Evolutionary conservation across 2,113 vertebrate species (phyloP).

Genomic region (Mesoclemmys tuberculata): DNA sequence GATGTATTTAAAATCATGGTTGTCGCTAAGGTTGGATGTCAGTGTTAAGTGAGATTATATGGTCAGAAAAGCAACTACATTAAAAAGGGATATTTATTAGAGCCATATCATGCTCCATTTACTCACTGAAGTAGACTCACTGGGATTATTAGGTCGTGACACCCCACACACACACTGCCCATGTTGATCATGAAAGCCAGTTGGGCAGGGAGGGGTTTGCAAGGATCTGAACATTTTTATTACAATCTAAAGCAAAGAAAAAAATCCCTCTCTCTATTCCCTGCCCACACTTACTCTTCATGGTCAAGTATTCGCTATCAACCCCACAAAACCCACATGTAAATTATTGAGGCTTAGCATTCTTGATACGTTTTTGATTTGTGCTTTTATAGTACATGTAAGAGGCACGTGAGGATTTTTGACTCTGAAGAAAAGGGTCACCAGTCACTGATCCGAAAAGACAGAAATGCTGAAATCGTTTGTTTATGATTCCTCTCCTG

Average conservation of each 20-base stretch:
- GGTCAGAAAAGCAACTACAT: slow-evolving; percentile 1
- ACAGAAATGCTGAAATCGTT: not conserved
- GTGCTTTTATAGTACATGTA: not conserved
- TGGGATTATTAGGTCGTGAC: not conserved
- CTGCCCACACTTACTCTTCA: not conserved
- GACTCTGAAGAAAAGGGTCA: not conserved
- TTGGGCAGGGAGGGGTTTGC: not conserved
- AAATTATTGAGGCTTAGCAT: not conserved
- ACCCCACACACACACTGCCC: too few species aligned
- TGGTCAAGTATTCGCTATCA: not conserved
- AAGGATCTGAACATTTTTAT: not conserved
- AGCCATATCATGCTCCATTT: not conserved
- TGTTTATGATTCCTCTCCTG: not conserved
- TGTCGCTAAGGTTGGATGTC: slow-evolving; percentile 16
- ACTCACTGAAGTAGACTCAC: not conserved
- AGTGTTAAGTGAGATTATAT: not conserved
- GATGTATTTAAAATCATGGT: not conserved
- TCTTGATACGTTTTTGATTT: not conserved
- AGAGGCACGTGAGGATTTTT: not conserved
- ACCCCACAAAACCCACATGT: not conserved
- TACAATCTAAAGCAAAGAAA: not conserved
- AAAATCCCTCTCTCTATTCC: not conserved
- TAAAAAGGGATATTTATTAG: not conserved
- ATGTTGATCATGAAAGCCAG: not conserved
- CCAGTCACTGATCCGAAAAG: not conserved